A percentile compares a stretch with the other conserved stretches of the same genome.
Evolutionary conservation across 1,140 invertebrate species (phyloP).

Genomic region (Papilio machaon): DNA sequence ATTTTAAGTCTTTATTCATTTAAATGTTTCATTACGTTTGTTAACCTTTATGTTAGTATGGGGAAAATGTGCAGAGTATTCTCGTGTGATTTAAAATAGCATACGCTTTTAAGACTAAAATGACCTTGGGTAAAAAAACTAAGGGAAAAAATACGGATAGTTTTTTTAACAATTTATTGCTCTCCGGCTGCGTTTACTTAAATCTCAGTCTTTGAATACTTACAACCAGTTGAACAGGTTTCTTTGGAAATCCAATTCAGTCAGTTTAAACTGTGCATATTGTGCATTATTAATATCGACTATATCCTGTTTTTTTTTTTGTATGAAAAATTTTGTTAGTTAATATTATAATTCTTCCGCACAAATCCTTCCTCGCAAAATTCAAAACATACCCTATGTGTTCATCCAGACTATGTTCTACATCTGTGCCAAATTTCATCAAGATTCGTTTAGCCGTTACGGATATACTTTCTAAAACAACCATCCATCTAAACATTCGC

Average conservation of each 20-base stretch:
- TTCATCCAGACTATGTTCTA: too few relatives aligned
- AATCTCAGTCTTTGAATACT: not conserved
- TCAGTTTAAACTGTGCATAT: not conserved
- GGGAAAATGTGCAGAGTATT: not conserved
- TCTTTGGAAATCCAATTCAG: not conserved
- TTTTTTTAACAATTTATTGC: not conserved
- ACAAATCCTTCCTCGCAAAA: too few relatives aligned
- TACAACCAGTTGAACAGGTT: not conserved
- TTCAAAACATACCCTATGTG: too few relatives aligned
- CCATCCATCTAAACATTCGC: too few relatives aligned
- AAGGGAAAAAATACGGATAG: not conserved
- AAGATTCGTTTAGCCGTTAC: too few relatives aligned
- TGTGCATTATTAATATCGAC: not conserved
- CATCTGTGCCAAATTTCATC: too few relatives aligned
- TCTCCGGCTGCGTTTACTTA: too few relatives aligned
- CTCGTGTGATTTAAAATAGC: too few relatives aligned
- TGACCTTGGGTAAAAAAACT: too few relatives aligned
- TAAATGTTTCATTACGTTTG: not conserved
- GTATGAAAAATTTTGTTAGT: not conserved
- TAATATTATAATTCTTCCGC: not conserved
- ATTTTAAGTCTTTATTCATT: slow-evolving; percentile 5
- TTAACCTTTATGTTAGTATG: not conserved
- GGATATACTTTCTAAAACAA: too few relatives aligned
- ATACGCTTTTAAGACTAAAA: too few relatives aligned
- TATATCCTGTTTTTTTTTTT: not conserved